Evolutionary conservation across 2,113 vertebrate species (phyloP), one percentile per base, ranked within the genome.

Genomic region (Erpornis zantholeuca): DNA sequence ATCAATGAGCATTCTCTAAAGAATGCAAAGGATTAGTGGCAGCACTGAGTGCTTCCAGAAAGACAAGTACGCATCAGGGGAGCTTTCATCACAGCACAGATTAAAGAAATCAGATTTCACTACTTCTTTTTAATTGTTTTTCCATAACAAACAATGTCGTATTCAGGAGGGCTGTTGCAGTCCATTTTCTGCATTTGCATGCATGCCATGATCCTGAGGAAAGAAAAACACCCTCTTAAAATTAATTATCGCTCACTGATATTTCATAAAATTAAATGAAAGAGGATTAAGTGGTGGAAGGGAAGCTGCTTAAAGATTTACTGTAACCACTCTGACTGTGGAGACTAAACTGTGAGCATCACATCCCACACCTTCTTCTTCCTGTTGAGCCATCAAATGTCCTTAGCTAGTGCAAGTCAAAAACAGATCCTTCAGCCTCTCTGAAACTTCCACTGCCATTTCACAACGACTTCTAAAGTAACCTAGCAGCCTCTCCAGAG

Each of bases 11-110:
- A 49, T 77, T 44, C 42, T 29, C 31, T n/a, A 45, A 96, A 93
- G 95, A 97, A 96, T 94, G 86, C 50, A 84, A 60, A 86, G 82
- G 81, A 94, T 96, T 96, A 95, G 84, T 83, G 35, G 64, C 45
- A 91, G 50, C 53, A 85, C 65, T 71, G 85, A 97, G 45, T 63
- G 54, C 64, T 91, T 97, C 95, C 94, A 94, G 72, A 96, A 94
- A 82, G 85, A 94, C 75, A 82, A 90, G 78, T 19, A 70, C 56
- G 79, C 54, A 94, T 52, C 23, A 70, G 23, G 64, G 38, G n/a
- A 79, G 36, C 70, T 97, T 97, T 94, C 77, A 83, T 92, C 92
- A 78, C 77, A 86, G 31, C 63, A 42, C n/a, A 91, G 92, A 94
- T 95, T 89, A 91, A 89, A 80, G 76, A 92, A 86, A 90, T 75